Base-by-base conservation (phyloP, 2,888 invertebrate genomes). In the Parnassius mnemosyne region DNA sequence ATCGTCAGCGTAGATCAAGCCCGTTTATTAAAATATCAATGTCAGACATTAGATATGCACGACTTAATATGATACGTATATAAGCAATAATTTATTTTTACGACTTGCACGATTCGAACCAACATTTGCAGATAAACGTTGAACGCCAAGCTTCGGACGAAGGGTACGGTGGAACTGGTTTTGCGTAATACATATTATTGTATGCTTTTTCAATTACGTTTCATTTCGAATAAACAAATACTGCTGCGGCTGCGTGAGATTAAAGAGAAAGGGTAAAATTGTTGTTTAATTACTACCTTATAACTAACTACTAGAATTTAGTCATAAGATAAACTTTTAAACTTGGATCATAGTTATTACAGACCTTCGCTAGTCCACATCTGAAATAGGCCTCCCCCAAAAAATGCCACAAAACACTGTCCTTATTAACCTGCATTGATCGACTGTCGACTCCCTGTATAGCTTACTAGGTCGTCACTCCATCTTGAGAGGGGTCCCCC, bases 151-250 rank as follows among this genome's bases (percentile, higher is more conserved):
- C 41, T 25, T 62, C 52, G 53, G 43, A 49, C 57, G 53, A 62
- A 62, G 57, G 61, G 53, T 47, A 43, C 10, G 47, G 53, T 61
- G 53, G 49, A 61, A 62, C 61, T 47, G 53, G 57, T 62, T 61
- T 47, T 52, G 47, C 52, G 52, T 57, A 57, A 57, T 47, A 49
- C 49, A 47, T 11, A 42, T 25, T 52, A 57, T 52, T 46, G 47
- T 20, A 12, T 13, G 47, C 47, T 61, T 52, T 47, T 57, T 49
- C 47, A 56, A 47, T 47, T 20, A 50, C 20, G 9, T 50, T 50
- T 16, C 13, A 50, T 50, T 50, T 50, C 34, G 34, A 34, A 34
- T 34, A 34, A 34, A 34, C 34, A 34, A 34, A 34, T 34, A 34
- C 34, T 5, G 34, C 5, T 7, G 34, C 34, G 34, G 34, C 5